phyloP scores from a whole-genome alignment of 1,140 invertebrate genomes.

The Akabosia matsudoensis region DNA sequence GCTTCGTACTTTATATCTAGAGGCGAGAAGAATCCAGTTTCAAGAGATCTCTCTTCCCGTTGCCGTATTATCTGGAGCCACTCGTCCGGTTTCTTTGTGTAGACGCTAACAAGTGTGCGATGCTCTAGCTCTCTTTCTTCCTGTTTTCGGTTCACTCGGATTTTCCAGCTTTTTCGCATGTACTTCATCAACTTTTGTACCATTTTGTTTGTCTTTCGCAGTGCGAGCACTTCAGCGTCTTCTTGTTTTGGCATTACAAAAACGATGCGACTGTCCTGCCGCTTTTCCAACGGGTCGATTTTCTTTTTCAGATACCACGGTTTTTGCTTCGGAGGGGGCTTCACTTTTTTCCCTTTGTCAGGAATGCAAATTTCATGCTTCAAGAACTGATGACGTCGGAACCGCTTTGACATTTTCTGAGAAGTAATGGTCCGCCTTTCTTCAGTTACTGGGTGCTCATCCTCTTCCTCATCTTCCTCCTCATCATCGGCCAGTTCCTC shows the following conservation, averaged over 20 bases:
- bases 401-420: background rate
- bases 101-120: background rate
- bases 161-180: slow-evolving; percentile 37
- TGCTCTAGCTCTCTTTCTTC: slow-evolving; percentile 7
- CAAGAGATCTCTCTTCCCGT: background rate
- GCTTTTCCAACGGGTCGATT: background rate
- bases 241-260: slow-evolving; percentile 24
- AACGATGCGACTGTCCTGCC: slow-evolving; percentile 17
- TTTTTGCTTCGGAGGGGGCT: background rate
- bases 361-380: slow-evolving; percentile 21
- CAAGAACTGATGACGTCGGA: background rate
- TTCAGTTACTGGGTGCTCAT: background rate
- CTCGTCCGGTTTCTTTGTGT: slow-evolving; percentile 20
- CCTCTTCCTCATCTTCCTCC: background rate
- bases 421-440: background rate
- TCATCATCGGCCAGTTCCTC: background rate
- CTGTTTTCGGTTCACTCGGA: slow-evolving; percentile 28
- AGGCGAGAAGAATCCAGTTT: slow-evolving; percentile 11
- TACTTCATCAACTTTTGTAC: slow-evolving; percentile 36
- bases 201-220: slow-evolving; percentile 15
- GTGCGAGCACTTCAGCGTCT: slow-evolving; percentile 23
- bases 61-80: background rate
- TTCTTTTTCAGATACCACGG: background rate
- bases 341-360: background rate
- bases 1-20: background rate